These are phyloP conservation scores for Chrysogorgia sp. DNA, from an alignment of 92 coral and sea anemone species.

Conservation along the genomic window DNA sequence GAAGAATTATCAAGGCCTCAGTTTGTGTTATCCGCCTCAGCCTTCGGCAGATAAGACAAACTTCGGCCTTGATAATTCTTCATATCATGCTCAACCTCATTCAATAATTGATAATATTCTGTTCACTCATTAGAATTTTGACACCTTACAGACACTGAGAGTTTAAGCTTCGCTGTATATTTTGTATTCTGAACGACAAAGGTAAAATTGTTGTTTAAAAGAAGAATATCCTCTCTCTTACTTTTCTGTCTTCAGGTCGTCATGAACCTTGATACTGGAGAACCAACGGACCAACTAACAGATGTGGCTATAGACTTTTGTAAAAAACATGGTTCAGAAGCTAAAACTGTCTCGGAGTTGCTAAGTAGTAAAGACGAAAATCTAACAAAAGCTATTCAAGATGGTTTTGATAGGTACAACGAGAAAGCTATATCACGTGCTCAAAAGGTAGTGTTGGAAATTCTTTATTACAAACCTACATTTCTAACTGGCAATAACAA, in stretches of 20 bases:
- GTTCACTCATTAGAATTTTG: too few relatives aligned
- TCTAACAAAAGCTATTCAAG: slow-evolving; percentile 86
- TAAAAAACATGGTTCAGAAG: slow-evolving; percentile 72
- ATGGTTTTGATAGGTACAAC: slow-evolving; percentile 41
- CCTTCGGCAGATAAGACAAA: too few relatives aligned
- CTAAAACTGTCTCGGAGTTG: slow-evolving; percentile 73
- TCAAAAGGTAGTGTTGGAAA: slow-evolving; percentile 64
- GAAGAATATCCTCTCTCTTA: background rate
- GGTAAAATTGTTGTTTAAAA: too few relatives aligned
- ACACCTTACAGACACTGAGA: too few relatives aligned
- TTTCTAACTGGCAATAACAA: background rate
- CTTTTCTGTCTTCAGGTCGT: slow-evolving; percentile 72
- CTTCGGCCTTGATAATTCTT: too few relatives aligned
- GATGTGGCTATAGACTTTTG: slow-evolving; percentile 67
- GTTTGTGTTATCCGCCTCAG: too few relatives aligned
- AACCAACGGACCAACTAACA: slow-evolving; percentile 76
- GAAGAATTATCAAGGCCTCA: too few relatives aligned
- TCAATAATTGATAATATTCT: too few relatives aligned
- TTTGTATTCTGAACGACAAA: too few relatives aligned
- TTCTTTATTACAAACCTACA: slow-evolving; percentile 68
- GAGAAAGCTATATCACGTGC: slow-evolving; percentile 32
- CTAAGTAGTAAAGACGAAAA: slow-evolving; percentile 74
- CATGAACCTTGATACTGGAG: slow-evolving; percentile 76
- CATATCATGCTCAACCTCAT: too few relatives aligned
- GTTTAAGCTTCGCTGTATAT: too few relatives aligned